Evolutionary conservation across 2,113 vertebrate genomes (phyloP).

Genomic region (Ancistrus triradiatus): DNA sequence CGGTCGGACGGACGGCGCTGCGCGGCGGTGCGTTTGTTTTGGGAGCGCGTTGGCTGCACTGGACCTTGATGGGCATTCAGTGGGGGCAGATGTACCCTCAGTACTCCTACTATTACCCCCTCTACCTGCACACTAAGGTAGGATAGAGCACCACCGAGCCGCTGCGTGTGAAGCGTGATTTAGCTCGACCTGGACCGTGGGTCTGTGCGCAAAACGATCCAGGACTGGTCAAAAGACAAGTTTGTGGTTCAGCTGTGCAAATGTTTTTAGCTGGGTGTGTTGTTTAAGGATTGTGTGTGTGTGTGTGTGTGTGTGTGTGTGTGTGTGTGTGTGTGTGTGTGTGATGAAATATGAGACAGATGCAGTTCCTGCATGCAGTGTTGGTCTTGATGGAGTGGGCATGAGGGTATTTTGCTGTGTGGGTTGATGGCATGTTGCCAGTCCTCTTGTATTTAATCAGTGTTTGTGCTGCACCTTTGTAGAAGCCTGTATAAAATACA

Average conservation of each 20-base stretch:
- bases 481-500: no score
- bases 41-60: slow-evolving; percentile 1
- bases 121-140: slow-evolving; percentile 76
- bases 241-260: no score
- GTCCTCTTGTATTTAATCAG: no score
- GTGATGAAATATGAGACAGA: not conserved
- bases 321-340: not conserved
- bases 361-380: not conserved
- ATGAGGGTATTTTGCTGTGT: no score
- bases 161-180: no score
- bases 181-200: no score
- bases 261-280: no score
- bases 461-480: no score
- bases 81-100: slow-evolving; percentile 88
- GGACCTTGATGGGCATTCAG: slow-evolving; percentile 84
- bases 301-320: not conserved
- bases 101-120: slow-evolving; percentile 83
- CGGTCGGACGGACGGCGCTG: no score
- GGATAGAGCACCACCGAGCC: no score
- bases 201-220: no score
- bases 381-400: not conserved
- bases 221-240: no score
- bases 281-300: not conserved
- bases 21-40: slow-evolving; percentile 1
- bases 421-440: not conserved